Percentiles rank a stretch among this genome's conserved stretches.
These are phyloP conservation scores for Diachasmimorpha longicaudata DNA, from an alignment of 1,140 invertebrate genomes.

Conservation along the genomic window DNA sequence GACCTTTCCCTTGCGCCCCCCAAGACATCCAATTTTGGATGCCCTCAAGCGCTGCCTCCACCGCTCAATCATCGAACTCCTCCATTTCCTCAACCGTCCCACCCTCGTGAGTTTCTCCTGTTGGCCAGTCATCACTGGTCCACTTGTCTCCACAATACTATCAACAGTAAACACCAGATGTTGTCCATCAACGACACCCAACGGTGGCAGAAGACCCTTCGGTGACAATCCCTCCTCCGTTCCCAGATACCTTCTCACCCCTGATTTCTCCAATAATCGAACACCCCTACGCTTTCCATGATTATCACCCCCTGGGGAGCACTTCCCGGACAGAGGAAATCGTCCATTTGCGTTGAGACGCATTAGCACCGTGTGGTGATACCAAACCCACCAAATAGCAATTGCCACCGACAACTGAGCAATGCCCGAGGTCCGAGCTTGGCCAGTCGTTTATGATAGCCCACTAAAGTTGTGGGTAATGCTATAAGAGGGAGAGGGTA, in stretches of 20 bases:
- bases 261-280: neutral
- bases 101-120: neutral
- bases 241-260: neutral
- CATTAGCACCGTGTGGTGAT: slow-evolving; percentile 25
- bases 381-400: neutral
- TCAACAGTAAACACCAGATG: slow-evolving; percentile 6
- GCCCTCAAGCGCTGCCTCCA: neutral
- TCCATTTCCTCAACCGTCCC: slow-evolving; percentile 6
- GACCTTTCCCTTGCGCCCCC: neutral
- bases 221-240: neutral
- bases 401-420: neutral
- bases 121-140: neutral
- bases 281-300: neutral
- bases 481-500: slow-evolving; percentile 40
- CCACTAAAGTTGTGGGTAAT: neutral
- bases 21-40: neutral
- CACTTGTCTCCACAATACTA: neutral
- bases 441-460: slow-evolving; percentile 37
- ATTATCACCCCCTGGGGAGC: neutral
- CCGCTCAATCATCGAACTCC: neutral
- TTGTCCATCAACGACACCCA: neutral
- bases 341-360: neutral
- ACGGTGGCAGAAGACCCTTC: neutral
- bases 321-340: neutral
- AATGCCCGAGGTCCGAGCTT: slow-evolving; percentile 44